A percentile compares a stretch with the other conserved stretches of the same genome.
Conservation (phyloP, 2,113 vertebrate genomes). For the Semnopithecus entellus region DNA sequence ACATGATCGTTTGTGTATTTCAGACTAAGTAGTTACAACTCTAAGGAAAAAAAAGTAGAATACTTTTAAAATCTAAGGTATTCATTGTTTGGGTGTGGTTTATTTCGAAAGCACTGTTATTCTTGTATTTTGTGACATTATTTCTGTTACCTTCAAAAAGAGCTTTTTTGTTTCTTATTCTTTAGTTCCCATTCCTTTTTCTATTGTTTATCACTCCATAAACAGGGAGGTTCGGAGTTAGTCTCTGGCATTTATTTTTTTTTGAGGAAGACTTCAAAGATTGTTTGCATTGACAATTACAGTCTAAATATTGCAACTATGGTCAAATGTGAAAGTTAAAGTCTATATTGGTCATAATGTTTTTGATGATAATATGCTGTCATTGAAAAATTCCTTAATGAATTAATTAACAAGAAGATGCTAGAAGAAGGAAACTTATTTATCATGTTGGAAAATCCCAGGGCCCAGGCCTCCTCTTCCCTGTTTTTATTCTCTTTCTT, state of each 20-base stretch:
- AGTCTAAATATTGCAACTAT: slow-evolving; percentile 30
- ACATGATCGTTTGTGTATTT: slow-evolving; percentile 4
- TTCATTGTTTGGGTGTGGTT: not conserved
- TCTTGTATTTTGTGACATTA: slow-evolving; percentile 24
- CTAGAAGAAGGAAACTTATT: not conserved
- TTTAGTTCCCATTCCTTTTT: slow-evolving; percentile 7
- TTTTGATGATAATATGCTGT: slow-evolving; percentile 32
- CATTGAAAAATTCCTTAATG: slow-evolving; percentile 37
- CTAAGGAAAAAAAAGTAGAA: not conserved
- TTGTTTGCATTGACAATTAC: slow-evolving; percentile 17
- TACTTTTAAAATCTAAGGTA: slow-evolving; percentile 11
- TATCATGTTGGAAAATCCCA: not conserved
- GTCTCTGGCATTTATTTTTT: slow-evolving; percentile 21
- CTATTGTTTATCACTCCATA: slow-evolving; percentile 26
- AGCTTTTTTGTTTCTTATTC: not conserved
- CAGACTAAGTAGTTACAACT: not conserved
- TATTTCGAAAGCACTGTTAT: slow-evolving; percentile 24
- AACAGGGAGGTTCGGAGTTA: not conserved
- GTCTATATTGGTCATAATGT: not conserved
- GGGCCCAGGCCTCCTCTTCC: not conserved
- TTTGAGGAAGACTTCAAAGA: slow-evolving; percentile 8
- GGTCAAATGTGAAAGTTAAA: slow-evolving; percentile 16
- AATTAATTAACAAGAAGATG: not conserved
- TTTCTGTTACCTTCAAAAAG: slow-evolving; percentile 32
- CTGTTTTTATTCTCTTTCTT: not conserved